Evolutionary conservation across 2,888 invertebrate species (phyloP), one percentile per base, ranked within the genome.

Genomic region (Latheticus oryzae): DNA sequence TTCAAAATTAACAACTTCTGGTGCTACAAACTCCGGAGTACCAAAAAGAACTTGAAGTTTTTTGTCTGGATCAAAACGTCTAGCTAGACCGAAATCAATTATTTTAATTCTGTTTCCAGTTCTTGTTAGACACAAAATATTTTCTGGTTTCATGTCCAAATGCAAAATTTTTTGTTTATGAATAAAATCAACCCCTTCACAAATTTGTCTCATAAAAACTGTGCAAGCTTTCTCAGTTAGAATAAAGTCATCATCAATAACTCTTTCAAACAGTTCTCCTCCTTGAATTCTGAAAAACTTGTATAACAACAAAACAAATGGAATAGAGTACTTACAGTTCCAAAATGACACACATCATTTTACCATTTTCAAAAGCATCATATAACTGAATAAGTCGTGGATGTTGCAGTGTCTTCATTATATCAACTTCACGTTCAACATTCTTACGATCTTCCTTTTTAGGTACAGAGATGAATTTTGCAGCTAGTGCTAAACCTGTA

Each of bases 121-220:
- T 76, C 93, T 91, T 55, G 97, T 94, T 13, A 98, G 84, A 73
- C 98, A 99, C 42, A 99, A 84, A 69, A 99, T 97, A 79, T 99
- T 99, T 80, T 99, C 99, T 5, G 99, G 99, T 92, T 99, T 99
- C 85, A 99, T 88, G 76, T 99, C 99, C 50, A 99, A 84, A 82
- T 99, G 99, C 50, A 99, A 81, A 67, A 99, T 95, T 71, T 93
- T 91, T 79, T 95, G 93, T 56, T 90, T 87, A 76, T 99, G 99
- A 73, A 99, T 97, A 76, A 97, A 99, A 73, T 93, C 92, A 64
- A 99, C 91, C 15, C 97, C 99, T 77, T 98, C 97, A 78, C 97
- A 97, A 64, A 99, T 96, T 81, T 99, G 99, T 24, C 97, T 83
- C 86, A 98, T 93, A 78, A 99, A 98, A 58, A 97, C 91, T 0